Evolutionary conservation across 2,113 vertebrate genomes (phyloP).

Genomic region (Lophius piscatorius): DNA sequence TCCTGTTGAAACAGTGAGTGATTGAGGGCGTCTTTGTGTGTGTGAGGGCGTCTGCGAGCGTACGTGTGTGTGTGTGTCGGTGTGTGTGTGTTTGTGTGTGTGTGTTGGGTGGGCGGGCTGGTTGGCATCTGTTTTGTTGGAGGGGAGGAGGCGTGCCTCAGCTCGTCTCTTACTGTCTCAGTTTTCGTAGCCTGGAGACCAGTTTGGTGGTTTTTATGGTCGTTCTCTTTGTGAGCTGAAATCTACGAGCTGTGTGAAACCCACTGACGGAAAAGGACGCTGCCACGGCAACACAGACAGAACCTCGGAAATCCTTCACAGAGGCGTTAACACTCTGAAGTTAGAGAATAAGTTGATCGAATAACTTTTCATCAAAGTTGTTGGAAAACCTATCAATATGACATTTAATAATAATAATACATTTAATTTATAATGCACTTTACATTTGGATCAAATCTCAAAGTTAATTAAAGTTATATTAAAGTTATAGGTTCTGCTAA

Average conservation of each 20-base stretch:
- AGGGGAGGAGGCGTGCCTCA: conserved; percentile 36
- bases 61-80: neutral
- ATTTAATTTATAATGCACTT: too few species aligned
- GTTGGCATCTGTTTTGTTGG: too few species aligned
- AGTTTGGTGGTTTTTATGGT: conserved; percentile 15
- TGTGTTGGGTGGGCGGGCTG: too few species aligned
- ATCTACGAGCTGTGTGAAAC: conserved; percentile 49
- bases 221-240: conserved; percentile 33
- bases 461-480: too few species aligned
- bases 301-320: neutral
- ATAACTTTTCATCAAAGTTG: too few species aligned
- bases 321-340: neutral
- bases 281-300: conserved; percentile 24
- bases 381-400: too few species aligned
- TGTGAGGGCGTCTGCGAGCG: neutral
- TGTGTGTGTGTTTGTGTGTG: conserved; percentile 2
- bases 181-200: conserved; percentile 61
- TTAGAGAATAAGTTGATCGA: too few species aligned
- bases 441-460: too few species aligned
- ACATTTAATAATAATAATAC: too few species aligned
- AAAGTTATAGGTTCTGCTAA: too few species aligned
- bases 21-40: neutral
- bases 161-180: conserved; percentile 22
- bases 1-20: neutral
- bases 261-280: conserved; percentile 7